phyloP scores from a whole-genome alignment of 2,113 vertebrate genomes.

The Leptodactylus fuscus region DNA sequence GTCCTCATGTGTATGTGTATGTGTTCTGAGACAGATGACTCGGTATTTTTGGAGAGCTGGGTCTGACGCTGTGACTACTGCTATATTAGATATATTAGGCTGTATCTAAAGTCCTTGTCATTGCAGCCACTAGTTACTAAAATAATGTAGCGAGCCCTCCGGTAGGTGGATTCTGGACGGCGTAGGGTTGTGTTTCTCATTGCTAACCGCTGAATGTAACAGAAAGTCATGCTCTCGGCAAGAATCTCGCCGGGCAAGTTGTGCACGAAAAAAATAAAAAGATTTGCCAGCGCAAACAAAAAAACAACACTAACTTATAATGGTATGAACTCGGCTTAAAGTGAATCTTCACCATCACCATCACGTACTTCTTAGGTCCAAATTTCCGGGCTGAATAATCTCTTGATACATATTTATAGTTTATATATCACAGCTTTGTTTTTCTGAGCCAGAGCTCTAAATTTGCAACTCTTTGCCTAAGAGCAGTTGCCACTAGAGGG shows the following conservation, averaged over 20 bases:
- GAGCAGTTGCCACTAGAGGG: no score
- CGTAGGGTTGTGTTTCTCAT: no score
- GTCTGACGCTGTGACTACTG: neutral
- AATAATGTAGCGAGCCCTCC: neutral
- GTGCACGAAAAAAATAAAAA: neutral
- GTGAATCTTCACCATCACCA: neutral
- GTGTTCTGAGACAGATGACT: no score
- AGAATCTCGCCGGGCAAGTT: neutral
- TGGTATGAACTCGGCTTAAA: neutral
- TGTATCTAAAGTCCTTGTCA: neutral
- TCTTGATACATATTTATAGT: no score
- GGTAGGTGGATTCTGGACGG: neutral
- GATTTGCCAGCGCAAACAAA: no score
- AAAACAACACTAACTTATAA: no score
- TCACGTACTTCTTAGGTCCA: no score
- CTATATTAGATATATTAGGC: neutral
- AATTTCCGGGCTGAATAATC: no score
- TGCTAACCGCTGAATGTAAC: neutral
- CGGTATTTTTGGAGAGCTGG: neutral
- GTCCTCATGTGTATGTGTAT: no score
- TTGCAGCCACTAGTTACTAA: neutral
- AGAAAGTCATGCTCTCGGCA: neutral
- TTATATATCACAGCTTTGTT: no score
- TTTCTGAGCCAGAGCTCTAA: no score
- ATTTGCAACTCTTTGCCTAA: no score